Evolutionary conservation across 30 jellyfish, hydroid and myxozoan genomes (phyloP).

Genomic region (Aurelia aurita): DNA sequence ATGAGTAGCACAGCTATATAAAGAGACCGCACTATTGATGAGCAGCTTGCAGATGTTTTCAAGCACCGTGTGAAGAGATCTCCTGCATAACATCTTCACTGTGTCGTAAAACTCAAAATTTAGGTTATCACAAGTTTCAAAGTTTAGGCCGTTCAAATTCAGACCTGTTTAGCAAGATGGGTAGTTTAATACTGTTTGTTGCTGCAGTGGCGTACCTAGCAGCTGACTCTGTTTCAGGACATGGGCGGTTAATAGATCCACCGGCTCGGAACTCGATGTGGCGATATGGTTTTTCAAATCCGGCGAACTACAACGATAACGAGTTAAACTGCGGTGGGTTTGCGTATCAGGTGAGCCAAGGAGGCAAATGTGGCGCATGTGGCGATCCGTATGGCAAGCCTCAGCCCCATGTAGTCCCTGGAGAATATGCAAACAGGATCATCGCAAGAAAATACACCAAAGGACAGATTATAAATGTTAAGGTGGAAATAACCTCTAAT

Average conservation of each 20-base stretch:
- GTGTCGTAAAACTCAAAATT: no score
- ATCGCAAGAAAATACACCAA: slow-evolving; percentile 33
- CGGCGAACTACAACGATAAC: slow-evolving; percentile 58
- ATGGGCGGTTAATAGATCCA: slow-evolving; percentile 61
- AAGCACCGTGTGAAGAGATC: no score
- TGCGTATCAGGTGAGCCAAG: slow-evolving; percentile 26
- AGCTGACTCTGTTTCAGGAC: slow-evolving; percentile 34
- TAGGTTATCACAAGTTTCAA: no score
- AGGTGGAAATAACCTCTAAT: slow-evolving; percentile 54
- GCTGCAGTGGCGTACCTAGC: neutral
- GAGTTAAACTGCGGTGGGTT: slow-evolving; percentile 77
- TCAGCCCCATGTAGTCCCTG: slow-evolving; percentile 34
- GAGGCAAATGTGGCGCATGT: slow-evolving; percentile 73
- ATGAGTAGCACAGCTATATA: no score
- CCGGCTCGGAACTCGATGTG: slow-evolving; percentile 74
- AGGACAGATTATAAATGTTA: slow-evolving; percentile 50
- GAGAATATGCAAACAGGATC: slow-evolving; percentile 57
- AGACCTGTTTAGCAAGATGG: no score
- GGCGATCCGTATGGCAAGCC: slow-evolving; percentile 63
- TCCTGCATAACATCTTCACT: no score
- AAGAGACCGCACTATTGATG: no score
- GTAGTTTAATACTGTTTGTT: neutral
- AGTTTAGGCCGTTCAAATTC: no score
- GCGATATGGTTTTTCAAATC: slow-evolving; percentile 40
- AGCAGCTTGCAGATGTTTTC: no score